These are phyloP conservation scores for Hypotaenidia philippensis DNA, from an alignment of 2,797 vertebrate genomes.

Conservation along the genomic window DNA sequence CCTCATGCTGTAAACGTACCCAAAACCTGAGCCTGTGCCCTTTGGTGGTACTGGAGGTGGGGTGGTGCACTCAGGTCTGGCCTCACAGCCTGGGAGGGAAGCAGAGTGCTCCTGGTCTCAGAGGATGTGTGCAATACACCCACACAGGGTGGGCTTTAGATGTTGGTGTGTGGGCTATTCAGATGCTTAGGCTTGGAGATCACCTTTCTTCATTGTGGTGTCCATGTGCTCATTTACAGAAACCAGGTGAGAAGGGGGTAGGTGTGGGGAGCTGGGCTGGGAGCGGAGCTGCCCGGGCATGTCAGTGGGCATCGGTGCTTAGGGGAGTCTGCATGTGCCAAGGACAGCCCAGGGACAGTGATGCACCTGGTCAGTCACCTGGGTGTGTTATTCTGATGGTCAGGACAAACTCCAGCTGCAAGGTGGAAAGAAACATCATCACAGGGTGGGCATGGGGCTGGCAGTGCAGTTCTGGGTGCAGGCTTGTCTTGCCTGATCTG, in stretches of 20 bases:
- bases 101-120: neutral
- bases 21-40: conserved; percentile 11
- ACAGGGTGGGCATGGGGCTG: neutral
- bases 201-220: neutral
- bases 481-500: neutral
- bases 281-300: neutral
- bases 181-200: neutral
- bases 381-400: neutral
- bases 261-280: neutral
- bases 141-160: neutral
- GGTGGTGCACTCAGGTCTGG: neutral
- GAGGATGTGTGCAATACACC: neutral
- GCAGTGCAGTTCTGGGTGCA: neutral
- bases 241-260: neutral
- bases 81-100: neutral
- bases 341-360: neutral
- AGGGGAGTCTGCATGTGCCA: neutral
- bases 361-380: neutral
- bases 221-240: neutral
- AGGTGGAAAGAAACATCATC: neutral
- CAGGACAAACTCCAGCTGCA: neutral
- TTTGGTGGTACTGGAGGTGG: conserved; percentile 6
- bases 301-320: neutral
- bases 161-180: neutral
- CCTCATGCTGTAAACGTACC: neutral